These are phyloP conservation scores for Meiosimyza decipiens DNA, from an alignment of 2,888 invertebrate genomes.

Conservation along the genomic window DNA sequence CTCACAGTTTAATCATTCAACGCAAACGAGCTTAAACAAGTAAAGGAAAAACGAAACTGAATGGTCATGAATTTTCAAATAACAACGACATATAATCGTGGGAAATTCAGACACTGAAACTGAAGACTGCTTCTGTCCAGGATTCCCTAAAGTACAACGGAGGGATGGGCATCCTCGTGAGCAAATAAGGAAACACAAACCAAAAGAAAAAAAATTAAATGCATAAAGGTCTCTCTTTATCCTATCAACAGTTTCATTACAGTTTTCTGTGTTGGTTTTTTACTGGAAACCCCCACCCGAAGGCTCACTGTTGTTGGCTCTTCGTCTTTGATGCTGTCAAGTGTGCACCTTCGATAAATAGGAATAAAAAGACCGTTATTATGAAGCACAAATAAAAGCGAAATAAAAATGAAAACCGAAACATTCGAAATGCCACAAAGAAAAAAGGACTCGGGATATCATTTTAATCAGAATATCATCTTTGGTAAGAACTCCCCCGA, in stretches of 20 bases:
- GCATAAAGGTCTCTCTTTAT: constrained; percentile 14
- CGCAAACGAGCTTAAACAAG: neutral
- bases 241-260: constrained; percentile 35
- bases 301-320: neutral
- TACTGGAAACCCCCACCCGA: neutral
- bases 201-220: constrained; percentile 6
- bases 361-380: constrained; percentile 21
- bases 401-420: neutral
- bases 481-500: constrained; percentile 25
- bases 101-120: constrained; percentile 18
- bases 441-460: constrained; percentile 15
- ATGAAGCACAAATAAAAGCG: neutral
- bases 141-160: too few species aligned
- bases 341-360: constrained; percentile 30
- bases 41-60: constrained; percentile 15
- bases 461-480: constrained; percentile 36
- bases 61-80: constrained; percentile 36
- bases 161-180: too few species aligned
- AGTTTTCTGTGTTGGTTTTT: constrained; percentile 5
- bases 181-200: neutral
- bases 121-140: neutral
- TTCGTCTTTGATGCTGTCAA: constrained; percentile 15
- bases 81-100: constrained; percentile 26
- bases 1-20: neutral
- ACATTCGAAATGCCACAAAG: constrained; percentile 17